These are phyloP conservation scores for Chaetodon trifasciatus DNA, from an alignment of 2,797 vertebrate species.

Conservation along the genomic window DNA sequence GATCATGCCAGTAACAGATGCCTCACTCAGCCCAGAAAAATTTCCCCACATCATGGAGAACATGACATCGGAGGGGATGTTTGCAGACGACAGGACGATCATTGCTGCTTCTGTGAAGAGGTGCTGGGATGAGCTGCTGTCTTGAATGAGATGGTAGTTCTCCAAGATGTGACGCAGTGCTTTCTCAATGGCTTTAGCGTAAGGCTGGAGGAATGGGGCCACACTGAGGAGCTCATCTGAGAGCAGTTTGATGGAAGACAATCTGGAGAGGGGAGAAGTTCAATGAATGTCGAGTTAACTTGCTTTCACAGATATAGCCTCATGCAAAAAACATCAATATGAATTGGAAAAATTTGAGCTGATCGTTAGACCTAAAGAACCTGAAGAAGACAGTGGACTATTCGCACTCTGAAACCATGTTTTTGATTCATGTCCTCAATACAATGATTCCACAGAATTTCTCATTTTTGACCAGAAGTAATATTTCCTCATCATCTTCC, in stretches of 20 bases:
- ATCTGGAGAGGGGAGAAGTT: slow-evolving; percentile 69
- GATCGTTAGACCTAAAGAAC: not conserved
- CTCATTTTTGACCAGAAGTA: slow-evolving; percentile 33
- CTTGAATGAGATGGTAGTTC: slow-evolving; percentile 56
- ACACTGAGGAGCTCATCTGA: slow-evolving; percentile 55
- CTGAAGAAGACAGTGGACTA: not conserved
- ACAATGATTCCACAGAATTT: slow-evolving; percentile 34
- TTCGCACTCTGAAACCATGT: not conserved
- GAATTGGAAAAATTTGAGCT: not conserved
- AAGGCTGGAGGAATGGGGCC: slow-evolving; percentile 60
- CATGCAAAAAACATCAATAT: not conserved
- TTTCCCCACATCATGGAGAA: slow-evolving; percentile 49
- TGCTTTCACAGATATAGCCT: not conserved
- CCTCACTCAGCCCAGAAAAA: slow-evolving; percentile 25
- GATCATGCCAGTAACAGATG: slow-evolving; percentile 51
- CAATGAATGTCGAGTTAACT: not conserved
- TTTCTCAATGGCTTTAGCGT: slow-evolving; percentile 55
- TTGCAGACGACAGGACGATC: slow-evolving; percentile 71
- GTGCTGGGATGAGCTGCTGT: slow-evolving; percentile 43
- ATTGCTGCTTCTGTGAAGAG: slow-evolving; percentile 68
- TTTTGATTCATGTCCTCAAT: slow-evolving; percentile 19
- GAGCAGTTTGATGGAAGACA: slow-evolving; percentile 57
- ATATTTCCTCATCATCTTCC: slow-evolving; percentile 43
- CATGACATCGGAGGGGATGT: slow-evolving; percentile 69
- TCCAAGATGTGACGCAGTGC: slow-evolving; percentile 67